phyloP scores from a whole-genome alignment of 37 sponge, comb jelly and placozoan genomes.

The Cliona cf. orientalis region DNA sequence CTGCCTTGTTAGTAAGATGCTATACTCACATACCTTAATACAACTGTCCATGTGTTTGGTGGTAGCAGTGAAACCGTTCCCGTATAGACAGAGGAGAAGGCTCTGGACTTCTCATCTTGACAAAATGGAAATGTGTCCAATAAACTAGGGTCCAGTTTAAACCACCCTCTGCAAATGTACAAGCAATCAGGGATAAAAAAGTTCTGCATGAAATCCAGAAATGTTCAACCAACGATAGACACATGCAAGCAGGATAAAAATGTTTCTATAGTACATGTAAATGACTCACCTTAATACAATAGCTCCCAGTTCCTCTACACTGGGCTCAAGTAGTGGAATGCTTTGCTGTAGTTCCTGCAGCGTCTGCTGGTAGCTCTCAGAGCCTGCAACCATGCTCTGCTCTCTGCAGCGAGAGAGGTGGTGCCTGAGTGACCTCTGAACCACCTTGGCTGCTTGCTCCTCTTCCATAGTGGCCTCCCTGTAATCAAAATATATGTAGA shows the following conservation, averaged over 20 bases:
- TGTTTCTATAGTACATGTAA: no score
- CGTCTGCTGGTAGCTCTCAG: background rate
- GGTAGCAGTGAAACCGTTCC: constrained; percentile 51
- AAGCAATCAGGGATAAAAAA: background rate
- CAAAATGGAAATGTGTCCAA: constrained; percentile 68
- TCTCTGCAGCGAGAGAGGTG: background rate
- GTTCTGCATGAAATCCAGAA: background rate
- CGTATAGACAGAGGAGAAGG: constrained; percentile 45
- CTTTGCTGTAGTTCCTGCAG: constrained; percentile 6
- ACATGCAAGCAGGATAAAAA: no score
- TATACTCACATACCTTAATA: constrained; percentile 62
- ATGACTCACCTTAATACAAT: constrained; percentile 18
- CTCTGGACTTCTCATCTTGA: constrained; percentile 50
- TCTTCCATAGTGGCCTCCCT: constrained; percentile 31
- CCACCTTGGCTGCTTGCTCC: constrained; percentile 8
- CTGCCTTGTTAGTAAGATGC: background rate
- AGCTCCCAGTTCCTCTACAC: constrained; percentile 1
- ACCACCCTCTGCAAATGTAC: background rate
- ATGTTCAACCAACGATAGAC: no score
- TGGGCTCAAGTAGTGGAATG: constrained; percentile 12
- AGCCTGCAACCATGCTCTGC: constrained; percentile 8
- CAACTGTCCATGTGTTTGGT: constrained; percentile 74
- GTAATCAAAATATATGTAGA: no score
- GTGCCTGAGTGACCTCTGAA: constrained; percentile 3
- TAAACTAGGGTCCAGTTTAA: constrained; percentile 42